Evolutionary conservation across 2,888 invertebrate species (phyloP).

Genomic region (Heliothis peltigera): DNA sequence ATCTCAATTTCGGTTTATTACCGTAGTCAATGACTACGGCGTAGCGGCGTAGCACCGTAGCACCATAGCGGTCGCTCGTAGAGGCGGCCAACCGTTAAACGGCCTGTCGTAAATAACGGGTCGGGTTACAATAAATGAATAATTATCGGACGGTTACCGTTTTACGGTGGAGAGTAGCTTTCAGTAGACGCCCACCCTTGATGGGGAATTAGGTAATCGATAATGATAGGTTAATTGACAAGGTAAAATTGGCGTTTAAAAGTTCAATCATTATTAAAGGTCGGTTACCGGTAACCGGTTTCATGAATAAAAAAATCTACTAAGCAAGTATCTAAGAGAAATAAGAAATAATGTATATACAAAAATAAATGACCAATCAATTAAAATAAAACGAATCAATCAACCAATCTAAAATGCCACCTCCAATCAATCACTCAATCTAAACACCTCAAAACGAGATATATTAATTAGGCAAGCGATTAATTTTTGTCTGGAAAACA

Average conservation of each 20-base stretch:
- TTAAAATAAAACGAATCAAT: background rate
- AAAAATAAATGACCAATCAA: too few species aligned
- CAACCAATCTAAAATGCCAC: background rate
- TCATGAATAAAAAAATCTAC: background rate
- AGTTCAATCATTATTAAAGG: background rate
- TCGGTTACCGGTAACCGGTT: background rate
- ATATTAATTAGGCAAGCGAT: constrained; percentile 56
- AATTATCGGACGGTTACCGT: constrained; percentile 80
- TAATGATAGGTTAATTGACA: constrained; percentile 37
- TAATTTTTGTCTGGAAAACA: constrained; percentile 68
- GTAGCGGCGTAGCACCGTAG: constrained; percentile 63
- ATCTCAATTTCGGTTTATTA: constrained; percentile 53
- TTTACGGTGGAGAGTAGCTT: constrained; percentile 65
- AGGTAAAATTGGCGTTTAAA: constrained; percentile 17
- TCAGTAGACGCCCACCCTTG: constrained; percentile 46
- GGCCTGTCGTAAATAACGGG: constrained; percentile 72
- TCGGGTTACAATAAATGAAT: constrained; percentile 79
- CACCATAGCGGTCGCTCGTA: constrained; percentile 67
- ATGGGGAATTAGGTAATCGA: constrained; percentile 51
- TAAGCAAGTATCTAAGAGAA: too few species aligned
- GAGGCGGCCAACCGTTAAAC: constrained; percentile 72
- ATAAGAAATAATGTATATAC: background rate
- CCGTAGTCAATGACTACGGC: constrained; percentile 58
- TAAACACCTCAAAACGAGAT: constrained; percentile 21
- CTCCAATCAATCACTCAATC: constrained; percentile 12